A percentile compares a stretch with the other conserved stretches of the same genome.
Evolutionary conservation across 2,113 vertebrate genomes (phyloP).

Genomic region (Phodopus roborovskii): DNA sequence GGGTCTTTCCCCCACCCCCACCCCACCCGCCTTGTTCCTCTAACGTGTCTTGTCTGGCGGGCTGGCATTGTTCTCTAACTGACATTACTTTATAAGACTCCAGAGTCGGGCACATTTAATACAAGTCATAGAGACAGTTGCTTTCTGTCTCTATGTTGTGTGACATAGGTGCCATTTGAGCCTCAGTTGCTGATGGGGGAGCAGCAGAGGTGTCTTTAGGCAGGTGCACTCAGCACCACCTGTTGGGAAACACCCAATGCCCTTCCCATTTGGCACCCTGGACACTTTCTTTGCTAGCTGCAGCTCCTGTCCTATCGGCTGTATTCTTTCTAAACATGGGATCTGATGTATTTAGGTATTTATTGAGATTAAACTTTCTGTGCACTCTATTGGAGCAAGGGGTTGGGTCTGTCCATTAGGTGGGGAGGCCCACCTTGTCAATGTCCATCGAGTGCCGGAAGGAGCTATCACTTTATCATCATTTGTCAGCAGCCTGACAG

Average conservation of each 20-base stretch:
- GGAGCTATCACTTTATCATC: constrained; percentile 99
- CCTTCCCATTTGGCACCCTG: not conserved
- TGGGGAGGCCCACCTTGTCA: constrained; percentile 91
- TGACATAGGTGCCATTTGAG: constrained; percentile 82
- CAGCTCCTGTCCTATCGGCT: not conserved
- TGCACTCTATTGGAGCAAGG: constrained; percentile 83
- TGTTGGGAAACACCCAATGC: rapidly evolving
- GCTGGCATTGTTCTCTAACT: constrained; percentile 87
- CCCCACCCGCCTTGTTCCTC: constrained; percentile 76
- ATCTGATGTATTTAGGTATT: constrained; percentile 85
- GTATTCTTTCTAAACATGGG: constrained; percentile 67
- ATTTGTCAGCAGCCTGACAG: constrained; percentile 94
- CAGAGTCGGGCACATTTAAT: constrained; percentile 82
- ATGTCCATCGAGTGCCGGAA: constrained; percentile 91
- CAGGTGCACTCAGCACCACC: constrained; percentile 66
- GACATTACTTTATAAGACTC: constrained; percentile 87
- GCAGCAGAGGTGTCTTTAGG: constrained; percentile 76
- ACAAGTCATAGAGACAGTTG: constrained; percentile 82
- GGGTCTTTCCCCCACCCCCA: constrained; percentile 78
- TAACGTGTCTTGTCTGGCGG: constrained; percentile 85
- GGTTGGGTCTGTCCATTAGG: constrained; percentile 93
- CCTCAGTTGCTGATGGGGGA: constrained; percentile 76
- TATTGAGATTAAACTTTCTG: constrained; percentile 86
- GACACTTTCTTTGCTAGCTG: not conserved
- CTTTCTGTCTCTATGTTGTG: constrained; percentile 73